Evolutionary conservation across 2,888 invertebrate genomes (phyloP).

Genomic region (Phyllotreta cruciferae): DNA sequence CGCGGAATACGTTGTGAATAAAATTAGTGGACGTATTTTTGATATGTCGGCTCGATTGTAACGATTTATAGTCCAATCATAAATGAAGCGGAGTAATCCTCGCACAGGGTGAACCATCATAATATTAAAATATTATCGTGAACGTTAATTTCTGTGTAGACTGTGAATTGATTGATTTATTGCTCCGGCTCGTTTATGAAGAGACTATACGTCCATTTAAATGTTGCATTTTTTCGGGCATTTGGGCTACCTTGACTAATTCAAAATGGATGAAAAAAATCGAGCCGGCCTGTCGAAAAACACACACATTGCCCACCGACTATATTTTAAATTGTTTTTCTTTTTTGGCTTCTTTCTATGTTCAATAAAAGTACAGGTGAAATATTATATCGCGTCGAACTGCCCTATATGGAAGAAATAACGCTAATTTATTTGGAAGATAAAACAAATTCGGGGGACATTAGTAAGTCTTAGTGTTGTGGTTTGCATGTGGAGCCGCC

Average conservation of each 20-base stretch:
- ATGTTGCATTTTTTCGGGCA: no score
- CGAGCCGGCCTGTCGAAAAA: slow-evolving; percentile 30
- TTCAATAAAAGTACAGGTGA: slow-evolving; percentile 70
- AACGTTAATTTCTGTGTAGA: no score
- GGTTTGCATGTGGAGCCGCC: slow-evolving; percentile 60
- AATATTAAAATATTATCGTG: no score
- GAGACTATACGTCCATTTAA: no score
- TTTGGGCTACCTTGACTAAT: no score
- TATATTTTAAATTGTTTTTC: slow-evolving; percentile 59
- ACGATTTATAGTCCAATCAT: no score
- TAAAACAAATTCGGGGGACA: slow-evolving; percentile 67
- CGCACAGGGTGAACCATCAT: no score
- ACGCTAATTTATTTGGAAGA: slow-evolving; percentile 94
- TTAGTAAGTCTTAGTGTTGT: slow-evolving; percentile 74
- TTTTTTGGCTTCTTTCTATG: slow-evolving; percentile 63
- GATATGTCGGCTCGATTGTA: no score
- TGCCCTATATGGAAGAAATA: slow-evolving; percentile 93
- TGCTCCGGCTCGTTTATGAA: no score
- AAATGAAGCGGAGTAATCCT: no score
- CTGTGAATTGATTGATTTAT: no score
- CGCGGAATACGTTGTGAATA: slow-evolving; percentile 17
- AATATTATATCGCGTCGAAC: slow-evolving; percentile 93
- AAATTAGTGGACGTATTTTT: neutral
- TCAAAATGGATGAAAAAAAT: no score
- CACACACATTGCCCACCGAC: slow-evolving; percentile 47